Evolutionary conservation across 1,140 invertebrate genomes (phyloP).

Genomic region (Cotesia vestalis): DNA sequence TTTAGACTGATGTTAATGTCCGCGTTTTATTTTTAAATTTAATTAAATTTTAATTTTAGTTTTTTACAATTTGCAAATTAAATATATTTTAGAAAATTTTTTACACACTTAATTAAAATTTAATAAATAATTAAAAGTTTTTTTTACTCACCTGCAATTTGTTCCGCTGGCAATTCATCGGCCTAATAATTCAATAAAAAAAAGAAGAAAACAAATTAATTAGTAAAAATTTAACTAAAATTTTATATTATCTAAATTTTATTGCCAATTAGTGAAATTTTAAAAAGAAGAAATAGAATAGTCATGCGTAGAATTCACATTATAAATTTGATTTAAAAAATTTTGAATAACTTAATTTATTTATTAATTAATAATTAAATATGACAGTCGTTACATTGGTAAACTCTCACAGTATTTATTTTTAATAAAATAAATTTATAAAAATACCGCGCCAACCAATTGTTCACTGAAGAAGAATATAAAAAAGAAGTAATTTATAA

Average conservation of each 20-base stretch:
- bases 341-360: no score
- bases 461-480: no score
- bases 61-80: neutral
- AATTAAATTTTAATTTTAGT: neutral
- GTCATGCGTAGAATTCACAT: no score
- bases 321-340: no score
- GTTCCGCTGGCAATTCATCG: conserved; percentile 72
- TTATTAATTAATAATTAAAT: no score
- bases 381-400: neutral
- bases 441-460: neutral
- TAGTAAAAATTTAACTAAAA: neutral
- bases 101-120: no score
- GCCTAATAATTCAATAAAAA: conserved; percentile 57
- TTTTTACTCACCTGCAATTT: conserved; percentile 67
- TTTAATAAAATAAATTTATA: neutral
- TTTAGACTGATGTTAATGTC: no score
- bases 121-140: conserved; percentile 14
- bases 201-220: conserved; percentile 1
- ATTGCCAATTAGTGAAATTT: conserved; percentile 14
- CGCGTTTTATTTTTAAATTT: no score
- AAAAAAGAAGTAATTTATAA: no score
- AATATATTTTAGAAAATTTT: no score
- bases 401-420: no score
- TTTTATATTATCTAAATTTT: neutral
- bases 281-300: neutral